phyloP scores from a whole-genome alignment of 2,888 invertebrate species.

The Galeruca laticollis region DNA sequence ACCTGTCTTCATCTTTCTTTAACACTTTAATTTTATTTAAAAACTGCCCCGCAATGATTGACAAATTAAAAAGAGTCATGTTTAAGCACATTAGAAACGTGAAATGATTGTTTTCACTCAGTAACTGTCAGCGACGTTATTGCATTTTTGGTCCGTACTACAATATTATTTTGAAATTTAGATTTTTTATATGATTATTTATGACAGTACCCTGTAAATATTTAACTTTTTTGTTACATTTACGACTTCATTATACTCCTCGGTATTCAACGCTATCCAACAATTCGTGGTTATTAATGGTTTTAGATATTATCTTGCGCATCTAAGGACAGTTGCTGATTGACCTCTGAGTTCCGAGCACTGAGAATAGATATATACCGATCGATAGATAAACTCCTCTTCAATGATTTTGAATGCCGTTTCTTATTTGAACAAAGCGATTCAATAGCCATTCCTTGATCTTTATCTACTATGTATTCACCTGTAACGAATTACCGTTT shows the following conservation, averaged over 20 bases:
- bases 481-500: constrained; percentile 28
- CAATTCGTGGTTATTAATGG: constrained; percentile 42
- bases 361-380: constrained; percentile 29
- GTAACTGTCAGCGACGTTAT: no score
- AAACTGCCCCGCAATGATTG: no score
- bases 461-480: constrained; percentile 33
- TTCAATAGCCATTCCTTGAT: constrained; percentile 32
- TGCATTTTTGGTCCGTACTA: no score
- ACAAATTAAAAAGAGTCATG: no score
- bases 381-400: constrained; percentile 25
- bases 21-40: no score
- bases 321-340: constrained; percentile 44
- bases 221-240: constrained; percentile 17
- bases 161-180: no score
- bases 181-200: not conserved
- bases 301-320: constrained; percentile 35
- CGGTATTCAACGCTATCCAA: constrained; percentile 25
- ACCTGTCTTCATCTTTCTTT: no score
- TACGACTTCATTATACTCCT: constrained; percentile 39
- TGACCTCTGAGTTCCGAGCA: constrained; percentile 40
- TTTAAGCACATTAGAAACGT: no score
- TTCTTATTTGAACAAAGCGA: constrained; percentile 33
- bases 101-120: no score
- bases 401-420: constrained; percentile 32
- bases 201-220: constrained; percentile 7